phyloP scores from a whole-genome alignment of 2,113 vertebrate species.

The Platysternon megacephalum region DNA sequence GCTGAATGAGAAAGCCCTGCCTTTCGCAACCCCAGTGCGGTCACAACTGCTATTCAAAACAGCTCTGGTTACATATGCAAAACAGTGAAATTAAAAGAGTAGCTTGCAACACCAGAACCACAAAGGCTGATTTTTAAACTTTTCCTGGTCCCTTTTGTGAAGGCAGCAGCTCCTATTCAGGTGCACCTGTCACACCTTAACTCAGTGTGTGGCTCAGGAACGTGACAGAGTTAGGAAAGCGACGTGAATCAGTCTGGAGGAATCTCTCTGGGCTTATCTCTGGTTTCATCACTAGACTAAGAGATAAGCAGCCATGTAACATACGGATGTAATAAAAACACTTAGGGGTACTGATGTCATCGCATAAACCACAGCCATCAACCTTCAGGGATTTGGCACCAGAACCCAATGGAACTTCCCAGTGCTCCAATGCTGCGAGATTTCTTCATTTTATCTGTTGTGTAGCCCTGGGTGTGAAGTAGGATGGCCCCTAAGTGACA shows the following conservation, averaged over 20 bases:
- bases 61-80: constrained; percentile 58
- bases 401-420: not conserved
- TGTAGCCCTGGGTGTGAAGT: not conserved
- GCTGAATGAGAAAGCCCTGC: not conserved
- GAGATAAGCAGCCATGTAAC: constrained; percentile 37
- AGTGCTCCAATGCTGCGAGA: not conserved
- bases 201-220: not conserved
- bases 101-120: constrained; percentile 37
- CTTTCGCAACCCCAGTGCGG: constrained; percentile 55
- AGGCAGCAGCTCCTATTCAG: not conserved
- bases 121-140: not conserved
- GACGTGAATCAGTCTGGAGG: constrained; percentile 36
- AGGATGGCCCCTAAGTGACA: not conserved
- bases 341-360: constrained; percentile 50
- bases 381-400: not conserved
- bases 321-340: constrained; percentile 55
- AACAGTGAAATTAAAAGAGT: constrained; percentile 47
- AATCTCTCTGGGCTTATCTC: constrained; percentile 53
- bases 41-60: not conserved
- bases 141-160: constrained; percentile 52
- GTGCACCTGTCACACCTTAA: not conserved
- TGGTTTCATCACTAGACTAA: constrained; percentile 68
- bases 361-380: constrained; percentile 21
- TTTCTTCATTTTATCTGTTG: not conserved
- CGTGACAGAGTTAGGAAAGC: not conserved